phyloP scores from a whole-genome alignment of 1,140 invertebrate genomes.

The Pissodes strobi region DNA sequence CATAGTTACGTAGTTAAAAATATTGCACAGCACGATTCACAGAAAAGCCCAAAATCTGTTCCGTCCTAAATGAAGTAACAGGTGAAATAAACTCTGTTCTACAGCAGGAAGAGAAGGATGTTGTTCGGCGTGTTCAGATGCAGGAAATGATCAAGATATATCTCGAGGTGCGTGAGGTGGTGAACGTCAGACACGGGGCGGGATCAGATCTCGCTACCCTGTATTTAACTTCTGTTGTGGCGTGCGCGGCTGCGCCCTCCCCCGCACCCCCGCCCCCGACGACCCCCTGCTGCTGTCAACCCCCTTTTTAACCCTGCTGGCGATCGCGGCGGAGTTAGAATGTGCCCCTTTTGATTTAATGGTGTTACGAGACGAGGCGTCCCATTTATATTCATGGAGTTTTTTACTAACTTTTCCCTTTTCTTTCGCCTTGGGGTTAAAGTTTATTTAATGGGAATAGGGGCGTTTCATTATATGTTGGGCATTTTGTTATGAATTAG shows the following conservation, averaged over 20 bases:
- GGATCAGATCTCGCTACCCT: conserved; percentile 54
- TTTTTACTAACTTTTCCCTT: conserved; percentile 25
- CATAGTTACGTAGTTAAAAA: conserved; percentile 4
- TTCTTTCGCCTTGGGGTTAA: conserved; percentile 9
- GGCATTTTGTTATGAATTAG: too few species aligned
- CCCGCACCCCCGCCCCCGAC: neutral
- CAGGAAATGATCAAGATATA: conserved; percentile 37
- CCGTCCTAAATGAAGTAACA: neutral
- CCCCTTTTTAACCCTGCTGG: conserved; percentile 30
- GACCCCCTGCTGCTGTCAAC: too few species aligned
- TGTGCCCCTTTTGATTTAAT: conserved; percentile 30
- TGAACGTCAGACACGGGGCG: conserved; percentile 46
- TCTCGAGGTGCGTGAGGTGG: conserved; percentile 15
- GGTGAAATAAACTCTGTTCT: neutral
- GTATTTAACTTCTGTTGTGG: conserved; percentile 55
- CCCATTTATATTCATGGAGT: conserved; percentile 23
- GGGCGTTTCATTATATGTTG: too few species aligned
- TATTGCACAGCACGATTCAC: neutral
- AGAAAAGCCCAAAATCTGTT: neutral
- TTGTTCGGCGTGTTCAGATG: neutral
- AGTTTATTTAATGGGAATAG: too few species aligned
- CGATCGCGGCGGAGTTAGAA: conserved; percentile 23
- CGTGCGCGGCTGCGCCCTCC: conserved; percentile 43
- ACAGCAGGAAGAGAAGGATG: too few species aligned
- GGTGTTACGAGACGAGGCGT: conserved; percentile 9